Percentiles rank a stretch among this genome's conserved stretches.
Conservation (phyloP, 2,888 invertebrate genomes). For the Phymatocera aterrima region DNA sequence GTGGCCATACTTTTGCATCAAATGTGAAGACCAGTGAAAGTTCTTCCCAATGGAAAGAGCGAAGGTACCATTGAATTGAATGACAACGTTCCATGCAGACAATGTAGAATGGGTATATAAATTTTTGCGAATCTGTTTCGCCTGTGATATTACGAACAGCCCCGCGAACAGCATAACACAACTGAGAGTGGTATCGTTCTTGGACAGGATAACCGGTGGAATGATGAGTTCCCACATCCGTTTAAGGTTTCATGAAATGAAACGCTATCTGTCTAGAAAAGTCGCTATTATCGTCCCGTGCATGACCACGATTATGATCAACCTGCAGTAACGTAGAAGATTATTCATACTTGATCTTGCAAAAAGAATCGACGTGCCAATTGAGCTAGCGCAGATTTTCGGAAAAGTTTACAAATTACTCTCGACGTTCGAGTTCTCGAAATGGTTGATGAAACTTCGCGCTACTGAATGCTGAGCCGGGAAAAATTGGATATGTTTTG, state of each 20-base stretch:
- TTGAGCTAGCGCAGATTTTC: background rate
- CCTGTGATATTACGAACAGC: too few species aligned
- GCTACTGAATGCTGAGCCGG: too few species aligned
- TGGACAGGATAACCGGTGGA: conserved; percentile 3
- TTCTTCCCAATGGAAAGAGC: too few species aligned
- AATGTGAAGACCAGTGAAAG: too few species aligned
- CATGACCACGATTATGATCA: conserved; percentile 1
- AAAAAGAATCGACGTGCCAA: background rate
- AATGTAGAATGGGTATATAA: too few species aligned
- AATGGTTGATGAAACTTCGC: too few species aligned
- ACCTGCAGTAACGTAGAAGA: background rate
- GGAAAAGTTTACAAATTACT: background rate
- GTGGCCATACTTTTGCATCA: too few species aligned
- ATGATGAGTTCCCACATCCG: conserved; percentile 44
- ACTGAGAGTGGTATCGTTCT: background rate
- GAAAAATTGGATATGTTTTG: too few species aligned
- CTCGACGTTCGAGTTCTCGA: background rate
- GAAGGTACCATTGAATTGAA: too few species aligned
- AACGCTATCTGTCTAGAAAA: background rate
- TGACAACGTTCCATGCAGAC: too few species aligned
- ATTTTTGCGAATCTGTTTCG: too few species aligned
- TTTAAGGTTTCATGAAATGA: background rate
- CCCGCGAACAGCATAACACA: background rate
- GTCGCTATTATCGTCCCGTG: conserved; percentile 3
- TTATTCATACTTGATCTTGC: background rate